A percentile compares a stretch with the other conserved stretches of the same genome.
These are phyloP conservation scores for Bombus vancouverensis DNA, from an alignment of 1,140 invertebrate species.

Conservation along the genomic window DNA sequence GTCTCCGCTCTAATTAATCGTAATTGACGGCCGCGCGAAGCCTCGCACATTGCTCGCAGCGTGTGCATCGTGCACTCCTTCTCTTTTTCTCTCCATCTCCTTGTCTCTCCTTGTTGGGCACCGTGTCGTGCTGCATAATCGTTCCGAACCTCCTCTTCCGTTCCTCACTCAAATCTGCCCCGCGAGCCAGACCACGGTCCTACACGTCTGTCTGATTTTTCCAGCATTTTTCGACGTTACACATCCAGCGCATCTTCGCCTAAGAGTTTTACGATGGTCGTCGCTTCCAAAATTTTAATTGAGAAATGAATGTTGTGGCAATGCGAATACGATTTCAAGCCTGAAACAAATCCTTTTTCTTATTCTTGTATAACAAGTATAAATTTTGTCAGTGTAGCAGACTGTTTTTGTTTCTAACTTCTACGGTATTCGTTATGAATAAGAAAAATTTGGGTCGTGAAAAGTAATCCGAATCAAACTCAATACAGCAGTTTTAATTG, in stretches of 20 bases:
- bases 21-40: slow-evolving; percentile 82
- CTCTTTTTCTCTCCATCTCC: not conserved
- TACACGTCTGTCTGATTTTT: not conserved
- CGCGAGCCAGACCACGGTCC: not conserved
- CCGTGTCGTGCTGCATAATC: slow-evolving; percentile 64
- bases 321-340: no score
- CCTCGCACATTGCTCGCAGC: slow-evolving; percentile 77
- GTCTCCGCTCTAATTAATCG: slow-evolving; percentile 83
- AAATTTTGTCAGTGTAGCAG: no score
- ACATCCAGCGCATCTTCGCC: not conserved
- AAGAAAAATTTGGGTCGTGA: no score
- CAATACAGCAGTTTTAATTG: no score
- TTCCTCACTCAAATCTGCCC: slow-evolving; percentile 55
- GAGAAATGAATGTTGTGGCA: no score
- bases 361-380: no score
- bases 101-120: slow-evolving; percentile 42
- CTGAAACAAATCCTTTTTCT: no score
- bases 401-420: no score
- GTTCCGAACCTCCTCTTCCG: slow-evolving; percentile 55
- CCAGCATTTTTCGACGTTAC: not conserved
- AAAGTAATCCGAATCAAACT: no score
- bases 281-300: no score
- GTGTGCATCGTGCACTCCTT: slow-evolving; percentile 54
- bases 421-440: no score
- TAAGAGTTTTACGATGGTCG: not conserved